A percentile compares a stretch with the other conserved stretches of the same genome.
Conservation (phyloP, 2,797 vertebrate genomes). For the Propithecus perrieri region DNA sequence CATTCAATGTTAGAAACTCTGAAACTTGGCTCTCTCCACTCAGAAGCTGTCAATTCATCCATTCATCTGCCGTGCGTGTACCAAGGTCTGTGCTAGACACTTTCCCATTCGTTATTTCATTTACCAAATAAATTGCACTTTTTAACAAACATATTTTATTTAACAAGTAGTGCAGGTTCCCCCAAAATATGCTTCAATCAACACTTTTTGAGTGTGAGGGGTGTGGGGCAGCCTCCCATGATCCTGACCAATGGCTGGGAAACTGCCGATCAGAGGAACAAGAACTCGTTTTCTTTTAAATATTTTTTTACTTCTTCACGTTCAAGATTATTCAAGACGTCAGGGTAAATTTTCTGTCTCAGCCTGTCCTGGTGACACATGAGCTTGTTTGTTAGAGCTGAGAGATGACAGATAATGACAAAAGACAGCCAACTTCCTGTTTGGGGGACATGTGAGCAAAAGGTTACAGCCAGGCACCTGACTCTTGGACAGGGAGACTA, state of each 20-base stretch:
- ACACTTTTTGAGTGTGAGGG: not conserved
- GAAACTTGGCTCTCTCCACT: not conserved
- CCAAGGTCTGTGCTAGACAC: not conserved
- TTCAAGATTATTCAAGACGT: constrained; percentile 78
- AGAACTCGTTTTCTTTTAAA: not conserved
- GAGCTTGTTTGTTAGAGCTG: constrained; percentile 80
- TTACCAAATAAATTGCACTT: not conserved
- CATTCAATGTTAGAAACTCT: not conserved
- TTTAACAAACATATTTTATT: not conserved
- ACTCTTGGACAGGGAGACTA: constrained; percentile 50
- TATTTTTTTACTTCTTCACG: constrained; percentile 7
- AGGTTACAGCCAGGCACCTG: constrained; percentile 81
- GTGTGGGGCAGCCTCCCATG: not conserved
- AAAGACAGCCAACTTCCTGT: constrained; percentile 82
- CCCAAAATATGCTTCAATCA: not conserved
- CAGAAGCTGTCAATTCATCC: not conserved
- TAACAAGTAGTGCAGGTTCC: not conserved
- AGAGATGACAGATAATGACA: constrained; percentile 64
- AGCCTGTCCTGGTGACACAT: constrained; percentile 28
- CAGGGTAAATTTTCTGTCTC: constrained; percentile 67
- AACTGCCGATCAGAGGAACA: not conserved
- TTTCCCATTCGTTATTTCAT: not conserved
- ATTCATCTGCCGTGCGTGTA: not conserved
- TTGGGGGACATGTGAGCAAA: constrained; percentile 75
- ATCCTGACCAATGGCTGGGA: not conserved